Base-by-base conservation (phyloP, 2,797 vertebrate species). In the Benthosema pterotum region DNA sequence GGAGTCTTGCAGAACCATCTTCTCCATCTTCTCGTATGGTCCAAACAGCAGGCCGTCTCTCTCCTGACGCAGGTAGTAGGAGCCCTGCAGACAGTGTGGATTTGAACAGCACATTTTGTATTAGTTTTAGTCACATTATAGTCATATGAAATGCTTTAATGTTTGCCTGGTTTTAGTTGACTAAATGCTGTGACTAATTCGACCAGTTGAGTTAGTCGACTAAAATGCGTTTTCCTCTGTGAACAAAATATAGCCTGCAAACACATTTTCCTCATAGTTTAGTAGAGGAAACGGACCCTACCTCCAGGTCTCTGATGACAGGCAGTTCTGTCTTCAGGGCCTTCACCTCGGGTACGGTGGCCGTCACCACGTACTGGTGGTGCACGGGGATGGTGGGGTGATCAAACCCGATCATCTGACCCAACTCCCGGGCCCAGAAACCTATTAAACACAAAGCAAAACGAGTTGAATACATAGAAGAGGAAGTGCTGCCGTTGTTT, bases 331-430 rank as follows among this genome's bases (percentile, higher is more conserved):
- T 92, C 82, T 95, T 91, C 83, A 98, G 87, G 56, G 94, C 94
- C 89, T 97, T 98, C 60, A 99, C 96, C 90, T 98, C 96, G 0
- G 98, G 95, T n/a, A 99, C 88, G 0, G 95, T 96, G 0, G 95
- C 93, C 0, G 97, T 99, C 54, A 99, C 95, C 0, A 99, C 85
- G 9, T 99, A 99, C 46, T 99, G 97, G 85, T 99, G 98, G 72
- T 99, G 97, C 65, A 99, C 96, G 0, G 98, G 96, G 80, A 99
- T 92, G 56, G 97, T 94, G 46, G 97, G 95, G 76, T 99, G 98
- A 1, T 95, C 90, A 3, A 98, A 78, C 53, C 95, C 98, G 38
- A 97, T 91, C 93, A 99, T 88, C 57, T 95, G 85, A 13, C 98
- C 97, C 65, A 99, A 83, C 61, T 99, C 97, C 59, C 92, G 90